These are phyloP conservation scores for Scrobipalpa atriplicella DNA, from an alignment of 2,888 invertebrate genomes.

Conservation along the genomic window DNA sequence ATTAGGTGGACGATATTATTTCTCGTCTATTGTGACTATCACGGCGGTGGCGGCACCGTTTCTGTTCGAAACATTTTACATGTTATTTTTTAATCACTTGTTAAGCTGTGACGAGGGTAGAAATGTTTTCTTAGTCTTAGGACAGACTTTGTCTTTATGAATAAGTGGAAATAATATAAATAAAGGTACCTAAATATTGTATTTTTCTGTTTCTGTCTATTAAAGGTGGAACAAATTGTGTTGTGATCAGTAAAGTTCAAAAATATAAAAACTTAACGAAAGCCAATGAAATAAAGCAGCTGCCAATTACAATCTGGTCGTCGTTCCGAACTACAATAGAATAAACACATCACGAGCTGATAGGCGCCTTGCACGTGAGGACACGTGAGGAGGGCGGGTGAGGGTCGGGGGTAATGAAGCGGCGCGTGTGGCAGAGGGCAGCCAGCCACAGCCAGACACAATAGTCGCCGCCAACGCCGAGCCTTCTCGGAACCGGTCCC, in stretches of 20 bases:
- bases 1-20: conserved; percentile 77
- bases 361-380: conserved; percentile 29
- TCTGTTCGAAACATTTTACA: conserved; percentile 57
- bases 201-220: not conserved
- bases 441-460: conserved; percentile 77
- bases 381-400: conserved; percentile 30
- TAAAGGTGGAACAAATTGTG: too few relatives aligned
- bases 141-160: conserved; percentile 38
- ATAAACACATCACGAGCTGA: conserved; percentile 27
- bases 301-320: conserved; percentile 15
- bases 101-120: conserved; percentile 66
- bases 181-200: not conserved
- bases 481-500: conserved; percentile 71
- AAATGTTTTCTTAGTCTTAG: conserved; percentile 63
- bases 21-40: conserved; percentile 56
- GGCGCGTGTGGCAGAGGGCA: conserved; percentile 61
- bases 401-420: conserved; percentile 60
- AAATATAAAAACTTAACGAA: too few relatives aligned
- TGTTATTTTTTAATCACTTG: conserved; percentile 67
- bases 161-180: not conserved
- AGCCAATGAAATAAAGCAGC: too few relatives aligned
- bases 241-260: too few relatives aligned
- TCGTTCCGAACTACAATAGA: conserved; percentile 21
- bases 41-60: conserved; percentile 52
- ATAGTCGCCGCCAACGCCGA: conserved; percentile 70